Evolutionary conservation across 2,888 invertebrate genomes (phyloP).

Genomic region (Neocrepidodera transversa): DNA sequence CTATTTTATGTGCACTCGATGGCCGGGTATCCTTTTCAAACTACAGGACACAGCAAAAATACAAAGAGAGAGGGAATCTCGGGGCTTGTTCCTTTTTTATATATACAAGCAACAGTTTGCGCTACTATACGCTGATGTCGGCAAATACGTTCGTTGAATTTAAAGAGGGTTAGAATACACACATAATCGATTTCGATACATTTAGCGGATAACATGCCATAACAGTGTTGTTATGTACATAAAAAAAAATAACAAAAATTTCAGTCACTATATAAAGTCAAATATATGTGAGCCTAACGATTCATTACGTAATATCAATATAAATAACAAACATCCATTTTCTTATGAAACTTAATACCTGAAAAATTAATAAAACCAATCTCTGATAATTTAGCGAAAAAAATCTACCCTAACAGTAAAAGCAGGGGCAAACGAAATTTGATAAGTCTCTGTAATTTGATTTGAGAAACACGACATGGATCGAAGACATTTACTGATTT

Average conservation of each 20-base stretch:
- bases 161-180: constrained; percentile 26
- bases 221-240: no score
- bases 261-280: neutral
- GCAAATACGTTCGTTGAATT: constrained; percentile 32
- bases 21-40: constrained; percentile 35
- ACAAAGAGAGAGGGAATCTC: constrained; percentile 39
- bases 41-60: constrained; percentile 41
- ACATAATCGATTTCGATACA: constrained; percentile 27
- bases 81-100: constrained; percentile 19
- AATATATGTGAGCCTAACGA: neutral
- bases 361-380: constrained; percentile 27
- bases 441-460: constrained; percentile 35
- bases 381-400: constrained; percentile 28
- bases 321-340: constrained; percentile 7
- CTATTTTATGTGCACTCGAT: constrained; percentile 45
- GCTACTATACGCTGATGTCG: constrained; percentile 35
- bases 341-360: constrained; percentile 11
- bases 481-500: constrained; percentile 37
- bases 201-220: constrained; percentile 11
- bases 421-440: constrained; percentile 18
- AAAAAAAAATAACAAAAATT: no score
- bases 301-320: neutral
- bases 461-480: constrained; percentile 27
- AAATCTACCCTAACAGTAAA: constrained; percentile 18
- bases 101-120: constrained; percentile 40